Evolutionary conservation across 1,140 invertebrate species (phyloP).

Genomic region (Trinorchestia longiramus): DNA sequence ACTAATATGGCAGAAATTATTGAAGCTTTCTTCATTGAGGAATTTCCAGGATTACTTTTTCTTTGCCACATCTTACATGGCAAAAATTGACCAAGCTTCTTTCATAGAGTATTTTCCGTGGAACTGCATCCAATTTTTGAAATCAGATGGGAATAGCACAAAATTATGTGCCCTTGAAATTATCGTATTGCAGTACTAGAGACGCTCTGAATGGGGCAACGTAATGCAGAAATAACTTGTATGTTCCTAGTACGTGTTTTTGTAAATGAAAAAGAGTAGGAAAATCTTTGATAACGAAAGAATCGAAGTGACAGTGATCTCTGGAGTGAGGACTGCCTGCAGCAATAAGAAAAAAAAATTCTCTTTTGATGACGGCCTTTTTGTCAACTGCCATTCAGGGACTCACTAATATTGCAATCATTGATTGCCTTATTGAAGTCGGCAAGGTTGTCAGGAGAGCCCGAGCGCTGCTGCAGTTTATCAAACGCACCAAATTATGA

Average conservation of each 20-base stretch:
- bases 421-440: not conserved
- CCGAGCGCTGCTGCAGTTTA: not conserved
- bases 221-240: not conserved
- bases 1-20: too few species aligned
- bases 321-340: not conserved
- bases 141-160: not conserved
- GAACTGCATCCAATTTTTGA: not conserved
- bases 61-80: not conserved
- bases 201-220: not conserved
- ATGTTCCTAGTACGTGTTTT: not conserved
- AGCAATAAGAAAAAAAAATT: not conserved
- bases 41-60: too few species aligned
- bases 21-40: too few species aligned
- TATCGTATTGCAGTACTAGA: not conserved
- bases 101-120: not conserved
- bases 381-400: not conserved
- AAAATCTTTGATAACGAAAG: not conserved
- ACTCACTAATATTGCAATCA: not conserved
- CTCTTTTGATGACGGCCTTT: not conserved
- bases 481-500: not conserved
- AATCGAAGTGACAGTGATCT: not conserved
- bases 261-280: not conserved
- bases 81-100: not conserved
- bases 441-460: not conserved
- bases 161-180: not conserved